A percentile compares a stretch with the other conserved stretches of the same genome.
phyloP scores from a whole-genome alignment of 2,888 invertebrate genomes.

The Macrosoma leucophasiata region DNA sequence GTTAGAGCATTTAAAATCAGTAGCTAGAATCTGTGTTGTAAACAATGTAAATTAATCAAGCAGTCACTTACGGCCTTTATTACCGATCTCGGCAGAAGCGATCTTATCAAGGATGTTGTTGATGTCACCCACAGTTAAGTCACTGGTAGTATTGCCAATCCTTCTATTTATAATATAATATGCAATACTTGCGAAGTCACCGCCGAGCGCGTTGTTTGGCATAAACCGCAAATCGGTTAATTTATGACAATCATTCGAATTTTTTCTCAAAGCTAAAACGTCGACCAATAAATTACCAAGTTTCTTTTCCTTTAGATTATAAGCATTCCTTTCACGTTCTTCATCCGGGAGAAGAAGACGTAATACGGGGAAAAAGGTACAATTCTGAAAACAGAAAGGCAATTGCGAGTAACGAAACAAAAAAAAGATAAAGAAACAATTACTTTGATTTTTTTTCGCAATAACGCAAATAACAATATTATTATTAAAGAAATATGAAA shows the following conservation, averaged over 20 bases:
- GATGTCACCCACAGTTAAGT: slow-evolving; percentile 80
- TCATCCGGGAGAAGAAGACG: slow-evolving; percentile 85
- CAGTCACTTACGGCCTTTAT: slow-evolving; percentile 70
- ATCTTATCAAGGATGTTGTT: slow-evolving; percentile 86
- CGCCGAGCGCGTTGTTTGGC: slow-evolving; percentile 62
- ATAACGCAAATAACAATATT: too few relatives aligned
- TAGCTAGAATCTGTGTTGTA: slow-evolving; percentile 4
- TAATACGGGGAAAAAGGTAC: slow-evolving; percentile 82
- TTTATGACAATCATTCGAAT: slow-evolving; percentile 63
- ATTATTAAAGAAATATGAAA: too few relatives aligned
- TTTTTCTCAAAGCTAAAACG: slow-evolving; percentile 83
- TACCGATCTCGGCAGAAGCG: slow-evolving; percentile 78
- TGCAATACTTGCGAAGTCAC: slow-evolving; percentile 88
- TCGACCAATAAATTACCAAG: slow-evolving; percentile 84
- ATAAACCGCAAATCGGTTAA: slow-evolving; percentile 63
- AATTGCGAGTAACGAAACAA: too few relatives aligned
- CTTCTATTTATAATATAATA: slow-evolving; percentile 81
- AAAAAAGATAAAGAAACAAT: too few relatives aligned
- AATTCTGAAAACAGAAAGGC: slow-evolving; percentile 65
- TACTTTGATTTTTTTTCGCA: too few relatives aligned
- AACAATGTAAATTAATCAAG: neutral
- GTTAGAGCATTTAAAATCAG: neutral
- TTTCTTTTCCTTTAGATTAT: slow-evolving; percentile 87
- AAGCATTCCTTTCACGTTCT: slow-evolving; percentile 87
- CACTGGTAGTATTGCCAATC: slow-evolving; percentile 48